Evolutionary conservation across 1,140 invertebrate genomes (phyloP).

Genomic region (Acromyrmex echinatior): DNA sequence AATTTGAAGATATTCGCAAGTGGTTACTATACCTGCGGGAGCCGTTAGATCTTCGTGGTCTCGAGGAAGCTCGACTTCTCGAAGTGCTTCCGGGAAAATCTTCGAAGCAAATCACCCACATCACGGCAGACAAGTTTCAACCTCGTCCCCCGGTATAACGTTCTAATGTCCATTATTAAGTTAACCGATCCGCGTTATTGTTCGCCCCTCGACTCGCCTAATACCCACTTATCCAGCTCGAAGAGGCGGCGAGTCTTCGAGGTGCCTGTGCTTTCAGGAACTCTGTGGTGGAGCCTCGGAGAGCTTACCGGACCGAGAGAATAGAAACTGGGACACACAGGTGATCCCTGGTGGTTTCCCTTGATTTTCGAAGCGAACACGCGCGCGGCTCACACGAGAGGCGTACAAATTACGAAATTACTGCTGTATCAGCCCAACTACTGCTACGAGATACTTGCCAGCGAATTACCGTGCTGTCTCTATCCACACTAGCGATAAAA

Average conservation of each 20-base stretch:
- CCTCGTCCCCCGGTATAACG: constrained; percentile 67
- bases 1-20: constrained; percentile 55
- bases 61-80: constrained; percentile 67
- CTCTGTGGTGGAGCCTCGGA: constrained; percentile 55
- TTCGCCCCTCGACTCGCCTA: constrained; percentile 75
- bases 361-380: constrained; percentile 74
- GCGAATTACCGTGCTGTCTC: constrained; percentile 36
- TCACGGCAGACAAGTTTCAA: constrained; percentile 73
- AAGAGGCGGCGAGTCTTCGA: constrained; percentile 66
- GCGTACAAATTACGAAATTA: constrained; percentile 75
- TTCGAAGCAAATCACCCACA: constrained; percentile 77
- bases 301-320: constrained; percentile 71
- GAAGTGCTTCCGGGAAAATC: constrained; percentile 74
- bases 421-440: constrained; percentile 62
- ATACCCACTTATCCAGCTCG: constrained; percentile 77
- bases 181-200: constrained; percentile 79
- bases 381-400: constrained; percentile 56
- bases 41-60: constrained; percentile 60
- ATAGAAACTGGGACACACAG: constrained; percentile 76
- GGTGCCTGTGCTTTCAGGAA: constrained; percentile 74
- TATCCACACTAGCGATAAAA: constrained; percentile 46
- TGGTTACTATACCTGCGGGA: constrained; percentile 39
- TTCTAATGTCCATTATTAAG: constrained; percentile 78
- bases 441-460: constrained; percentile 42
- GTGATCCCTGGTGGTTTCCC: constrained; percentile 74